phyloP scores from a whole-genome alignment of 2,888 invertebrate genomes.

The Drosophila barbarae region DNA sequence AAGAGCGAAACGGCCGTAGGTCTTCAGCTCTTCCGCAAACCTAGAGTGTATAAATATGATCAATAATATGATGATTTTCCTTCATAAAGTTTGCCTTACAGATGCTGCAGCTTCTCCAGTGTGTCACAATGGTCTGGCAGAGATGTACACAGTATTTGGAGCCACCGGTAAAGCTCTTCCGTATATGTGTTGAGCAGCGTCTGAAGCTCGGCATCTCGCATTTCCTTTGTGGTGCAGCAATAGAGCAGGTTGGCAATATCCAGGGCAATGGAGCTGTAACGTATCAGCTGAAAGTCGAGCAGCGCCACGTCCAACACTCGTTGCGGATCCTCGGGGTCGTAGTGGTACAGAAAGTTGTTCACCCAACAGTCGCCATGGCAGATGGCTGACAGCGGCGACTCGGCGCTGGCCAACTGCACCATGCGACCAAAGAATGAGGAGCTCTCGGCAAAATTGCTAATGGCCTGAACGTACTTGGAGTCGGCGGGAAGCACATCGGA shows the following conservation, averaged over 20 bases:
- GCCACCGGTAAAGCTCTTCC: slow-evolving; percentile 82
- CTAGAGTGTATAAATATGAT: slow-evolving; percentile 75
- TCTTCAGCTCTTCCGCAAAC: slow-evolving; percentile 83
- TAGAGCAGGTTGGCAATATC: slow-evolving; percentile 85
- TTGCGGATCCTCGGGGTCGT: slow-evolving; percentile 79
- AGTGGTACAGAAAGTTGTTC: slow-evolving; percentile 85
- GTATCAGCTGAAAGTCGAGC: slow-evolving; percentile 86
- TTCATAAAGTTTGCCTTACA: slow-evolving; percentile 34
- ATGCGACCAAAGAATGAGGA: slow-evolving; percentile 85
- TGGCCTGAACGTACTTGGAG: slow-evolving; percentile 82
- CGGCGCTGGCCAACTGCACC: slow-evolving; percentile 83
- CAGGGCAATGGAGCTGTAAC: slow-evolving; percentile 85
- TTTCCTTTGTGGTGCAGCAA: slow-evolving; percentile 84
- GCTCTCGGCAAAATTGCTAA: slow-evolving; percentile 83
- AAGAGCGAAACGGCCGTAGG: slow-evolving; percentile 84
- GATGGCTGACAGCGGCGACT: slow-evolving; percentile 85
- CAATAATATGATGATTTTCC: neutral
- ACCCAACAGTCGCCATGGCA: slow-evolving; percentile 89
- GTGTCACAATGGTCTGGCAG: slow-evolving; percentile 77
- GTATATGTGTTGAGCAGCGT: slow-evolving; percentile 83
- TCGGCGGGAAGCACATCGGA: slow-evolving; percentile 76
- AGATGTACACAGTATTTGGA: slow-evolving; percentile 81
- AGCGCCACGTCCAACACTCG: slow-evolving; percentile 83
- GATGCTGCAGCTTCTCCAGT: slow-evolving; percentile 80
- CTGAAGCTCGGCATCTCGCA: slow-evolving; percentile 82